Base-by-base conservation (phyloP, 2,113 vertebrate species). In the Malurus alboscapulatus region DNA sequence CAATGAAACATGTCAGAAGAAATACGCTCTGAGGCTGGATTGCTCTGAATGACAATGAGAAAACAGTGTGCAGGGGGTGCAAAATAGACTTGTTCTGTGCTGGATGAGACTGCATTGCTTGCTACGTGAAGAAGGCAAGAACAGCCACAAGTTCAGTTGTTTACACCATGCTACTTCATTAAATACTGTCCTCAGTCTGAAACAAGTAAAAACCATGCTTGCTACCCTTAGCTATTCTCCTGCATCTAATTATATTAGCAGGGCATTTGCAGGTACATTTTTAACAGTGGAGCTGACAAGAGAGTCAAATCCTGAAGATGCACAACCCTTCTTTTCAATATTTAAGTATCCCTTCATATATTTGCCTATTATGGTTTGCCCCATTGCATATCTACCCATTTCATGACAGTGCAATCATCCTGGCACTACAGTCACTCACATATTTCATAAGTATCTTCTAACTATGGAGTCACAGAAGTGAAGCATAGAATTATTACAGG, bases 21-120 rank as follows among this genome's bases (percentile, higher is more conserved):
- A 90, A 68, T 84, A 71, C 12, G 62, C 26, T 65, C 25, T 51
- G 69, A 50, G 34, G 4, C 9, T 80, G n/a, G 51, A 58, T 87
- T 84, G 36, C 6, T 78, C 40, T 78, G 91, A 88, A 93, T 92
- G 54, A 65, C 87, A 95, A 90, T 77, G 86, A 91, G 48, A 57
- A 57, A 79, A 67, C 18, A 59, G 65, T 55, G 42, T 91, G 47
- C 48, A 38, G 40, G 27, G 57, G 72, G 82, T 95, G 57, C 63
- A 95, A 92, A 96, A 57, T 22, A 87, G 68, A 48, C 51, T 92
- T 93, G 47, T 55, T 34, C 50, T 84, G 36, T 77, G 18, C 89
- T 72, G 40, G 38, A 19, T 55, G 85, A 82, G 72, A 62, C 66
- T 74, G 14, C 47, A 92, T 92, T 84, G 84, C 62, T 59, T 95